A percentile compares a stretch with the other conserved stretches of the same genome.
Conservation (phyloP, 2,797 vertebrate genomes). For the Rhynchotus rufescens region DNA sequence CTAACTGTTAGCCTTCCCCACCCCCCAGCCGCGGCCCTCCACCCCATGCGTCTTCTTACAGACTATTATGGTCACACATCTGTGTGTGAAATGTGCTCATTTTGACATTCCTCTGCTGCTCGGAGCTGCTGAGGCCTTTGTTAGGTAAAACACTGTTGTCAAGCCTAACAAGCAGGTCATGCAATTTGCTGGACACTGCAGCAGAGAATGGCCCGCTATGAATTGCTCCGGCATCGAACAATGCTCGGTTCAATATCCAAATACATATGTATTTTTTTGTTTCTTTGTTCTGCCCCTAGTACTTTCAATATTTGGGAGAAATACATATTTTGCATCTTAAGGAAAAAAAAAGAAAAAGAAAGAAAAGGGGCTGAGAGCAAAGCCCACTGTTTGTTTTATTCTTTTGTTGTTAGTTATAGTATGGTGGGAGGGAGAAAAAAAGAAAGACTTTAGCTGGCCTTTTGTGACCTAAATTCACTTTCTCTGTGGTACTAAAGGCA, state of each 20-base stretch:
- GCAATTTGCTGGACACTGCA: constrained; percentile 79
- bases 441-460: constrained; percentile 36
- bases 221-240: constrained; percentile 71
- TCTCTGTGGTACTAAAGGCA: constrained; percentile 41
- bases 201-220: constrained; percentile 72
- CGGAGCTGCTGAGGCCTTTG: constrained; percentile 89
- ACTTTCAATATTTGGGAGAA: constrained; percentile 56
- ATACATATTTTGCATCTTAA: constrained; percentile 36
- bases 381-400: constrained; percentile 38
- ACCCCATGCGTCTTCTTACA: constrained; percentile 84
- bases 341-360: too few relatives aligned
- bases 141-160: constrained; percentile 88
- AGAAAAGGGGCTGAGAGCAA: background rate
- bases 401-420: constrained; percentile 31
- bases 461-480: constrained; percentile 67
- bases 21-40: constrained; percentile 48
- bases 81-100: constrained; percentile 97
- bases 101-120: constrained; percentile 94
- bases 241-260: constrained; percentile 58
- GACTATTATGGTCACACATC: constrained; percentile 93
- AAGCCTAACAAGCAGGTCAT: constrained; percentile 90
- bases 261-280: constrained; percentile 68
- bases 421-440: background rate
- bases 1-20: constrained; percentile 76
- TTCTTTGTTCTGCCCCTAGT: constrained; percentile 49